Evolutionary conservation across 2,797 vertebrate genomes (phyloP).

Genomic region (Rhinoraja longicauda): DNA sequence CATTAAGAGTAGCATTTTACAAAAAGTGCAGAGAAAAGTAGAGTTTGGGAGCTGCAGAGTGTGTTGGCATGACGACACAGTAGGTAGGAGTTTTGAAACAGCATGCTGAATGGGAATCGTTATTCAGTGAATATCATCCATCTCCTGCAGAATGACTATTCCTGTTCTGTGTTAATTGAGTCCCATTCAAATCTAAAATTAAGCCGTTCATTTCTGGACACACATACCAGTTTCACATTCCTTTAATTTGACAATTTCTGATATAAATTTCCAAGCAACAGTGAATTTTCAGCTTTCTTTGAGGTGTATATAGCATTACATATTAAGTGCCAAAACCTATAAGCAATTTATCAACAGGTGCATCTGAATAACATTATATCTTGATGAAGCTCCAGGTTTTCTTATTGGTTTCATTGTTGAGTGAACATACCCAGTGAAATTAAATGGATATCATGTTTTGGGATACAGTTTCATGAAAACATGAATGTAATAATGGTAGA

Average conservation of each 20-base stretch:
- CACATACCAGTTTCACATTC: neutral
- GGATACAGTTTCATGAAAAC: neutral
- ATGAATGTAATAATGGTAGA: neutral
- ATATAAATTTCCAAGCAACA: neutral
- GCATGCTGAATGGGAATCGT: conserved; percentile 4
- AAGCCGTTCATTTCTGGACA: neutral
- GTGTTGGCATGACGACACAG: conserved; percentile 22
- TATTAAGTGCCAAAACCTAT: neutral
- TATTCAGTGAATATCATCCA: conserved; percentile 16
- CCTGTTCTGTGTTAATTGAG: neutral
- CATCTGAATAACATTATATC: neutral
- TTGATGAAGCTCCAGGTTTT: neutral
- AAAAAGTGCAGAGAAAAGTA: neutral
- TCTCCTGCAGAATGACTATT: neutral
- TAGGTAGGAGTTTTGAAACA: neutral
- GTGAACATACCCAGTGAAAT: neutral
- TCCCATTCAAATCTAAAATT: neutral
- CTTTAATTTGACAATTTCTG: neutral
- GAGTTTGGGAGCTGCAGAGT: neutral
- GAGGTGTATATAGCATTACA: neutral
- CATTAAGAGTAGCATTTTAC: neutral
- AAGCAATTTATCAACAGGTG: neutral
- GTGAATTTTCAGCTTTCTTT: neutral
- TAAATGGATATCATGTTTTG: neutral
- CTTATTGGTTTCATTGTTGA: neutral